Conservation (phyloP, 2,113 vertebrate species). For the Dendropsophus ebraccatus region DNA sequence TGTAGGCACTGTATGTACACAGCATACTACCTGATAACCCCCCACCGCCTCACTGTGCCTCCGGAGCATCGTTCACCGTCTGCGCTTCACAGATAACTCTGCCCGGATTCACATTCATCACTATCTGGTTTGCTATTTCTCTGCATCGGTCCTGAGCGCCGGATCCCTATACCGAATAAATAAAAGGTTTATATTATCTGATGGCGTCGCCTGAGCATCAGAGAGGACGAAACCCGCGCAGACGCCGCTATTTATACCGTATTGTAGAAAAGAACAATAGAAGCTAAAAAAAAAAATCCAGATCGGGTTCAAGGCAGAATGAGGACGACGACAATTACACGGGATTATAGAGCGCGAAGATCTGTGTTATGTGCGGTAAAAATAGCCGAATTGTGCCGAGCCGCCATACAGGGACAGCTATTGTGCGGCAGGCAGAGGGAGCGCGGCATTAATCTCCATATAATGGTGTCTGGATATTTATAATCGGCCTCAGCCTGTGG, state of each 20-base stretch:
- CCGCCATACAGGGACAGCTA: background rate
- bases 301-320: background rate
- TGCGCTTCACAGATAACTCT: no score
- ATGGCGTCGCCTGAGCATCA: background rate
- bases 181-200: conserved; percentile 6
- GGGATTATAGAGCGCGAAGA: conserved; percentile 24
- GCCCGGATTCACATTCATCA: no score
- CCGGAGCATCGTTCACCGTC: no score
- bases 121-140: no score
- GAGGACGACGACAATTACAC: conserved; percentile 28
- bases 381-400: background rate
- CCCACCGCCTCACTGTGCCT: no score
- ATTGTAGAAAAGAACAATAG: conserved; percentile 6
- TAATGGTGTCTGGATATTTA: conserved; percentile 23
- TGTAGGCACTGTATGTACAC: no score
- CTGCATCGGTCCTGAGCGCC: background rate
- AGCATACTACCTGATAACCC: no score
- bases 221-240: background rate
- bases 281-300: background rate
- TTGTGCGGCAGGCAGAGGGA: background rate
- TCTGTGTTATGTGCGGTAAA: conserved; percentile 20
- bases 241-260: conserved; percentile 16
- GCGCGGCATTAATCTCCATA: background rate
- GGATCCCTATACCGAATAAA: background rate
- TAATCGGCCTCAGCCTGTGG: background rate